phyloP scores from a whole-genome alignment of 2,113 vertebrate species.

The Phylloscopus trochiloides region DNA sequence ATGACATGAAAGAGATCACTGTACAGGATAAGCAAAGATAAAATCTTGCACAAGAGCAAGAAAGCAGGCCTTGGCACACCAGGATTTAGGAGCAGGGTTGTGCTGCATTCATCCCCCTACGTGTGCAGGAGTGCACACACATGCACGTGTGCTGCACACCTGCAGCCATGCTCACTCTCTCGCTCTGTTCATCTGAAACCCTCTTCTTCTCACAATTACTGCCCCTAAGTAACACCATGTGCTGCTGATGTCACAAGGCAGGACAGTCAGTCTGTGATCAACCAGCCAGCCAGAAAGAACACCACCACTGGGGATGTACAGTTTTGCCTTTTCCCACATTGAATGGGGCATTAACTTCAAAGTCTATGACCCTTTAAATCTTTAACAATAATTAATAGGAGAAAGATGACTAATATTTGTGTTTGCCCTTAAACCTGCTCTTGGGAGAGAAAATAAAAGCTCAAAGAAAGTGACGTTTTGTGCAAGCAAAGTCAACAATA shows the following conservation, averaged over 20 bases:
- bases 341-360: conserved; percentile 73
- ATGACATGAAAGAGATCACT: background rate
- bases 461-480: conserved; percentile 55
- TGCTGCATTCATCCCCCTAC: background rate
- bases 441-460: conserved; percentile 6
- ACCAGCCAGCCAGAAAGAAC: conserved; percentile 70
- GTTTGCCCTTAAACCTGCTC: conserved; percentile 47
- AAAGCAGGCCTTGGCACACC: background rate
- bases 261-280: conserved; percentile 51
- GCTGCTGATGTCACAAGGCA: background rate
- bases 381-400: conserved; percentile 81
- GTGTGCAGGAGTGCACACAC: fast-evolving
- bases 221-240: background rate
- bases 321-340: conserved; percentile 76
- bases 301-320: conserved; percentile 58
- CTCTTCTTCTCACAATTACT: background rate
- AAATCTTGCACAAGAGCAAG: background rate
- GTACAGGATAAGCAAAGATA: background rate
- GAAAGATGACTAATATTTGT: conserved; percentile 76
- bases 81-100: background rate
- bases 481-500: conserved; percentile 40
- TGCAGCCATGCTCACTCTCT: fast-evolving
- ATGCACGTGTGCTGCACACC: fast-evolving
- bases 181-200: background rate
- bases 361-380: conserved; percentile 81